Evolutionary conservation across 2,888 invertebrate genomes (phyloP), one percentile per base, ranked within the genome.

Genomic region (Brachypalpus laphriformis): DNA sequence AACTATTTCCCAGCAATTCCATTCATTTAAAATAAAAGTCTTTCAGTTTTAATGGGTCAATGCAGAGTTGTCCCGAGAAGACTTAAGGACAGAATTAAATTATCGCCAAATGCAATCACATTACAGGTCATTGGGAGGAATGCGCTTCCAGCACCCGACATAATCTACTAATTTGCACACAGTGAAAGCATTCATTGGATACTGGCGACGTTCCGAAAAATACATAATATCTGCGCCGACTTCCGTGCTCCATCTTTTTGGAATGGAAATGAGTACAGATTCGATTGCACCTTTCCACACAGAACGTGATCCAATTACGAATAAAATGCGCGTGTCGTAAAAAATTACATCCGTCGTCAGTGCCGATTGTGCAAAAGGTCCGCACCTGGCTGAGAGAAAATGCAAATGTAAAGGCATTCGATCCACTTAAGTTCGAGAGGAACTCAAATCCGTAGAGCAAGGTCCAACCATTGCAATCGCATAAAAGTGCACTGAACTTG

Each of bases 261-360:
- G 63, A 82, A 82, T 77, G 40, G 45, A 77, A 82, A 71, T 82
- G 77, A 76, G 65, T 66, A 66, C 82, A 72, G 61, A 66, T 82
- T 82, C 77, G 76, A 82, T 82, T 82, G 77, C 82, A 72, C 82
- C 82, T 82, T 82, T 77, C 61, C 65, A 49, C 54, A 61, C 71
- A 66, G 42, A 54, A 82, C 82, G 82, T 82, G 82, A 82, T 82
- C 82, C 82, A 82, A 77, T 82, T 77, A 77, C 71, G 65, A 77
- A 76, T 54, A 77, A 82, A 82, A 82, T 65, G 65, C 70, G 71
- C 66, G 47, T 20, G n/a, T 31, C 31, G 18, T 14, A 47, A 47
- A 47, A 47, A 34, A 34, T 7, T 47, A 20, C 9, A 14, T 9
- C 34, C 11, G 34, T 34, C 34, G 34, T 9, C 34, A 2, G 7